Base-by-base conservation (phyloP, 64 coral and sea anemone genomes). In the Stichodactyla mertensii region DNA sequence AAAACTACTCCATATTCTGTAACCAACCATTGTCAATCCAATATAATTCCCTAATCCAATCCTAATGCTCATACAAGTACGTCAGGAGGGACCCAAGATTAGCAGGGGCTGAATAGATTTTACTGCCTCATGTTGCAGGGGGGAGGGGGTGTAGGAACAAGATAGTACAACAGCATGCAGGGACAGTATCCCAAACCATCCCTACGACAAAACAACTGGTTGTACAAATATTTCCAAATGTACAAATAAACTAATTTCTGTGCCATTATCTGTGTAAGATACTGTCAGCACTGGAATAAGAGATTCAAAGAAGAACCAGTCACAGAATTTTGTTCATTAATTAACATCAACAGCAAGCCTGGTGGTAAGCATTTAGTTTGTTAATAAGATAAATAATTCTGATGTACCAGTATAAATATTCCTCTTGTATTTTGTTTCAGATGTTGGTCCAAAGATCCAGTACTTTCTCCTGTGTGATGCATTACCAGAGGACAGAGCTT, bases 281-380 rank as follows among this genome's bases (percentile, higher is more conserved):
- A 99, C 79, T 84, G 88, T 74, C 83, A 88, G 13, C 92, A 99
- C 58, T 99, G 97, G 97, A 99, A 95, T 52, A 93, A 62, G 82
- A 92, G 88, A 56, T 91, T 99, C 10, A 80, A 85, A 64, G 90
- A 88, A 89, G 86, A 92, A 22, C 77, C 93, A 71, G 88, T 99
- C 2, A 91, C 88, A 91, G 93, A 92, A 16, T 90, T 95, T 54
- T 99, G 97, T 64, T 82, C 97, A 1, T 82, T 95, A 6, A 99
- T 99, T 52, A 95, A 99, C 78, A 99, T 99, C n/a, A 99, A 99
- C 79, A 92, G 92, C 51, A 99, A 94, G 70, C 87, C 97, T 86
- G 90, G 91, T 64, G 93, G 97, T 99, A 87, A 84, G 90, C 5
- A 31, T 45, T 45, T 20, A 66, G 62, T 66, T 10, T n/a, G 1